Conservation (phyloP, 1,140 invertebrate species). For the Pomacea maculata region DNA sequence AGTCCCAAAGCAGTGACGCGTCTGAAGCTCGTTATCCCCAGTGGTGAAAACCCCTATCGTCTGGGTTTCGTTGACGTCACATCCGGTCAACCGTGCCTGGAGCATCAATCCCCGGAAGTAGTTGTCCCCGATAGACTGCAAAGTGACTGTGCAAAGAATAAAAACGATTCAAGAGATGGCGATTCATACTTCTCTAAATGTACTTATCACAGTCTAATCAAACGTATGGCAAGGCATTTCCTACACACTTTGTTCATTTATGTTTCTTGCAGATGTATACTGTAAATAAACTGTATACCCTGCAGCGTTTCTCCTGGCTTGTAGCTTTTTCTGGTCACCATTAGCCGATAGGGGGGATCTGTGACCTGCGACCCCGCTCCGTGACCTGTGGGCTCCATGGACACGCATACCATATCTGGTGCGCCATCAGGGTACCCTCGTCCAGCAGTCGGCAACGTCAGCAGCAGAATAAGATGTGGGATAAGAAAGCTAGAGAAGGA, state of each 20-base stretch:
- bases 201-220: not conserved
- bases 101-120: constrained; percentile 27
- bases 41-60: constrained; percentile 26
- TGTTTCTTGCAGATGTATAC: not conserved
- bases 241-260: not conserved
- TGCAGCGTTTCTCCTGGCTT: constrained; percentile 32
- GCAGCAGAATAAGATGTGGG: not conserved
- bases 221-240: not conserved
- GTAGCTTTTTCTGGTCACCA: constrained; percentile 22
- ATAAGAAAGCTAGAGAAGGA: not conserved
- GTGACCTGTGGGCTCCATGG: constrained; percentile 35
- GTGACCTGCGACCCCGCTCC: constrained; percentile 9
- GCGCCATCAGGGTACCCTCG: constrained; percentile 32
- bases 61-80: constrained; percentile 26
- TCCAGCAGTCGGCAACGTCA: not conserved
- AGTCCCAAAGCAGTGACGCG: constrained; percentile 31
- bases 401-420: constrained; percentile 28
- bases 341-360: constrained; percentile 30
- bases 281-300: constrained; percentile 8
- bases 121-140: constrained; percentile 3
- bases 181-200: not conserved
- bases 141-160: constrained; percentile 6
- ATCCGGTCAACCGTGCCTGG: constrained; percentile 26
- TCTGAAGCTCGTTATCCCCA: constrained; percentile 21
- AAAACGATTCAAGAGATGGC: not conserved